A percentile compares a stretch with the other conserved stretches of the same genome.
Evolutionary conservation across 2,113 vertebrate species (phyloP).

Genomic region (Gorsachius goisagi): DNA sequence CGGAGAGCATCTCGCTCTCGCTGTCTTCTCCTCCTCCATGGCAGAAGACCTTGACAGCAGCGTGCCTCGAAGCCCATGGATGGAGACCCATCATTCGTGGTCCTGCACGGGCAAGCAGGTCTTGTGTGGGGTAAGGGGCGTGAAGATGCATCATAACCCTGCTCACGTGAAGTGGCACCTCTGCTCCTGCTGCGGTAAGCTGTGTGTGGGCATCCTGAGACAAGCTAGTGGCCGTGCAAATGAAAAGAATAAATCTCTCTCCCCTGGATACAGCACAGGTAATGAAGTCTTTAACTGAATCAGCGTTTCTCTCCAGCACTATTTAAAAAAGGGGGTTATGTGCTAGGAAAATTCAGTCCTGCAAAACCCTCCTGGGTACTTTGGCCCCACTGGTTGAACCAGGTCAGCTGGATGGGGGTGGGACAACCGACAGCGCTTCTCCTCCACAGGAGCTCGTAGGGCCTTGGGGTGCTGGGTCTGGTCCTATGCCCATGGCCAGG

Average conservation of each 20-base stretch:
- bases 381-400: not conserved
- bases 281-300: not conserved
- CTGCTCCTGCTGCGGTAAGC: not conserved
- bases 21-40: not conserved
- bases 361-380: not conserved
- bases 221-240: not conserved
- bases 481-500: not conserved
- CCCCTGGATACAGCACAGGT: not conserved
- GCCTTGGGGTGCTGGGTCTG: not conserved
- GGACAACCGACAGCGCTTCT: not conserved
- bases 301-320: not conserved
- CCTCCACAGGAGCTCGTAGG: not conserved
- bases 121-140: rapidly evolving
- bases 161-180: not conserved
- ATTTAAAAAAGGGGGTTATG: not conserved
- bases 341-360: not conserved
- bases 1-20: not conserved
- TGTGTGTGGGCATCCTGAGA: not conserved
- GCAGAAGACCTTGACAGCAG: not conserved
- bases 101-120: not conserved
- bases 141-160: rapidly evolving
- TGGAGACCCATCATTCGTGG: not conserved
- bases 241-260: not conserved
- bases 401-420: not conserved
- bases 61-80: rapidly evolving